Conservation (phyloP, 1,140 invertebrate species). For the Antheraea pernyi region DNA sequence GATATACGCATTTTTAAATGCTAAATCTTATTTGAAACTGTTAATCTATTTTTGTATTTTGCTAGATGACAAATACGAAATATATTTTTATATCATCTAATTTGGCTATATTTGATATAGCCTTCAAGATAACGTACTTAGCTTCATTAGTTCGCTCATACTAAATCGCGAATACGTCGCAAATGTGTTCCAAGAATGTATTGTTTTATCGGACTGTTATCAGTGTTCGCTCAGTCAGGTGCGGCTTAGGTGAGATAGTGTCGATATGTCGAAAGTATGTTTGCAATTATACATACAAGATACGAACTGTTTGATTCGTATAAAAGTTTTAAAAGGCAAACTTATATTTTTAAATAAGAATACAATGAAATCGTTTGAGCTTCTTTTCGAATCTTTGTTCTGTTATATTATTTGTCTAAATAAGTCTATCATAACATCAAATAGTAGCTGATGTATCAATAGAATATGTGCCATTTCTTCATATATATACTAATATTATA, state of each 20-base stretch:
- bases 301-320: not conserved
- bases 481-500: too few species aligned
- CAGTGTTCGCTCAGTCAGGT: conserved; percentile 25
- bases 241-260: conserved; percentile 19
- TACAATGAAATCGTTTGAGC: not conserved
- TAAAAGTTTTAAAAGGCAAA: not conserved
- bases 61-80: too few species aligned
- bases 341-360: not conserved
- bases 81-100: too few species aligned
- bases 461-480: too few species aligned
- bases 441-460: too few species aligned
- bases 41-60: too few species aligned
- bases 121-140: not conserved
- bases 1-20: too few species aligned
- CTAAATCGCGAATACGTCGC: conserved; percentile 13
- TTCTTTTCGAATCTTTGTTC: not conserved
- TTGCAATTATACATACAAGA: conserved; percentile 10
- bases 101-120: too few species aligned
- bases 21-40: too few species aligned
- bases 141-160: not conserved
- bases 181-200: conserved; percentile 21
- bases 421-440: too few species aligned
- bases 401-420: too few species aligned
- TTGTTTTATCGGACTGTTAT: conserved; percentile 26
- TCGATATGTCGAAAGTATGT: conserved; percentile 13